Base-by-base conservation (phyloP, 2,113 vertebrate genomes). In the Rana temporaria region DNA sequence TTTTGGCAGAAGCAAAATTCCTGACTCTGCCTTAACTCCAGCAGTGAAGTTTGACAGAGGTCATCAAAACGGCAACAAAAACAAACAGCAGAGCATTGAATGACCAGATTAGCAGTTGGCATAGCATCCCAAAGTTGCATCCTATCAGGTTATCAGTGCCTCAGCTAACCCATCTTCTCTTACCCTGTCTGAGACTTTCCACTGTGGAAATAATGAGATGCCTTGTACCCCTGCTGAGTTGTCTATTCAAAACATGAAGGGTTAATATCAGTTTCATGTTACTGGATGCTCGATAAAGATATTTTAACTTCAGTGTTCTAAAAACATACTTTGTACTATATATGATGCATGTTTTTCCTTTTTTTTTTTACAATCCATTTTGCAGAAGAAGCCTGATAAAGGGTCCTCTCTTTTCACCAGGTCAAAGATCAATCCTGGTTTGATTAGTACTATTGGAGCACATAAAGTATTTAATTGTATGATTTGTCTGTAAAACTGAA, bases 1-100 rank as follows among this genome's bases (percentile, higher is more conserved):
- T 78, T 22, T 63, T 57, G 48, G 80, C 52, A 74, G 80, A 73
- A 48, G 80, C 20, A 63, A 22, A 62, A 82, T 82, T 82, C 60
- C 62, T 82, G 70, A 72, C 71, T 67, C 80, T 75, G 81, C 52
- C 71, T 75, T 68, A 76, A 53, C 81, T 82, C 80, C 71, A 67
- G 80, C 62, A 75, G 70, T 65, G 70, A 74, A 67, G 57, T 75
- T 56, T 75, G 80, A 82, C 80, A 82, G 80, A 57, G 80, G 80
- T 82, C 80, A 81, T 53, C 22, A 26, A 83, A 83, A 68, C 72
- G 60, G 72, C 71, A 83, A 83, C 63, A 76, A 83, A 83, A 83
- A 82, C 80, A 83, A 83, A 83, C 81, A 83, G 71, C 18, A 0
- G 4, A 56, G 81, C 71, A 59, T 83, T 83, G 72, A 83, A 83